Base-by-base conservation (phyloP, 2,797 vertebrate species). In the Gymnodraco acuticeps region DNA sequence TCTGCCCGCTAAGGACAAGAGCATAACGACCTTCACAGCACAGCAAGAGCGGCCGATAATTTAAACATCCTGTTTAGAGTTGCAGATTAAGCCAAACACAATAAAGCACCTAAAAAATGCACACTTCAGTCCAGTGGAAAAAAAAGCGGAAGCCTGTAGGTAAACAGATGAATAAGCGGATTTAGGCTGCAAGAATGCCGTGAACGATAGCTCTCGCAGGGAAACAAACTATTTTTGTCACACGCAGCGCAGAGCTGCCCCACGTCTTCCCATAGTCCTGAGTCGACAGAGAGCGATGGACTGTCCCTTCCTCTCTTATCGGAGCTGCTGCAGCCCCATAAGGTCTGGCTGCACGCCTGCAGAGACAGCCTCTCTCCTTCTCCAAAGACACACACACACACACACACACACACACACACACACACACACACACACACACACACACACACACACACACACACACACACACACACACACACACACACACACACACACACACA, bases 241-340 rank as follows among this genome's bases (percentile, higher is more conserved):
- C 78, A 74, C 77, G 88, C 81, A 75, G 83, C 77, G 73, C 68
- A 50, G 73, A 82, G 77, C 85, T 81, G 81, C 68, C 74, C 47
- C 16, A 46, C 70, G 58, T 64, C 77, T 73, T 84, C 87, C 77
- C 80, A 73, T 41, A 72, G 87, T 81, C 60, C 74, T 69, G 78
- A 71, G 66, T 70, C 73, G 89, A 91, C 93, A 83, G 78, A 90
- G 89, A 89, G 75, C 76, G 73, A 91, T 90, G 91, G 83, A 79
- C 78, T 75, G 83, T 87, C 83, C 73, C 78, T 59, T 84, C 77
- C 75, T 83, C 65, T 87, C 90, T 93, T 93, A 93, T 94, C 92
- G 60, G 80, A 66, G 72, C 73, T 60, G 79, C 86, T 84, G 86
- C 93, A 93, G 93, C 81, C 76, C 67, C 70, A 56, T 69, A 67